Base-by-base conservation (phyloP, 2,797 vertebrate genomes). In the Sardinella longiceps region DNA sequence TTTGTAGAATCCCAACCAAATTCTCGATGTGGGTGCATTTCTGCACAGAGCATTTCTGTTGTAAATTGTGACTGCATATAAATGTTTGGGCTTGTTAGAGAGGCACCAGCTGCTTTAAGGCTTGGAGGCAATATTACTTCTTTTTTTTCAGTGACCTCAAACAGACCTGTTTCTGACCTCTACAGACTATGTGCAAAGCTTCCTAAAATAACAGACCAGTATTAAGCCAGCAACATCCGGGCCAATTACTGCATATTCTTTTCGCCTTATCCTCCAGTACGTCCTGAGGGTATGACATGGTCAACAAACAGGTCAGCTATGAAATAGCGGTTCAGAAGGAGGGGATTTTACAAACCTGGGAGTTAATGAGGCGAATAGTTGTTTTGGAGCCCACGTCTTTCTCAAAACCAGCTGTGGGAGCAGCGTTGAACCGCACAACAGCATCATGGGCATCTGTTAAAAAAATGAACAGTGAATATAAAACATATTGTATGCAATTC, bases 341-440 rank as follows among this genome's bases (percentile, higher is more conserved):
- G n/a, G 30, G 18, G 43, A 60, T 1, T 18, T 63, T 39, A 11
- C 20, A 25, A 43, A 95, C 96, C 94, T 96, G 95, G 0, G 96
- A 96, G 91, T 96, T 96, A 82, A 96, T 94, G 83, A 96, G 94
- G 6, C 96, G 95, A 25, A 96, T 53, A 1, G 94, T 95, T 37
- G 96, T 96, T 90, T 96, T 96, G 3, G 91, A 94, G 0, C 96
- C 96, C 0, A 96, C 95, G 0, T 96, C 96, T 48, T 92, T 94
- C 89, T 96, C 95, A 15, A 93, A 96, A 28, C 94, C 89, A 0
- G 4, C 14, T 10, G 95, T 95, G 0, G 94, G 95, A 0, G 96
- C 95, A 0, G 93, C 90, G 25, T 96, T 96, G 89, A 96, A 96
- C 43, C 96, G 92, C 85, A 96, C 85, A 50, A 96, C 95, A 0